Percentiles rank a stretch among this genome's conserved stretches.
Conservation (phyloP, 1,140 invertebrate species). For the Brachionus rotundiformis region DNA sequence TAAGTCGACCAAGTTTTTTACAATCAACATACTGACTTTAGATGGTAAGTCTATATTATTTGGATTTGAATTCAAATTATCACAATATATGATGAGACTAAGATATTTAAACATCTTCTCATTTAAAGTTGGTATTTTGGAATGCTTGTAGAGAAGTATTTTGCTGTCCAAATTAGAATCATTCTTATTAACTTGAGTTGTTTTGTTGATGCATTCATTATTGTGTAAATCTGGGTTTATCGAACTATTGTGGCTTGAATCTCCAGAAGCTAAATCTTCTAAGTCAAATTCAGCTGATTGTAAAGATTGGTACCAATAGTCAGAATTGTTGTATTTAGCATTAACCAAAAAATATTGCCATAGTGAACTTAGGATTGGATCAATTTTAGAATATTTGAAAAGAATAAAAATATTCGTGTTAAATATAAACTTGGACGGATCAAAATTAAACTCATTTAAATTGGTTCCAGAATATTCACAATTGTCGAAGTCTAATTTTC, state of each 20-base stretch:
- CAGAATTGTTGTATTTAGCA: background rate
- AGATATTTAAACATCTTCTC: constrained; percentile 35
- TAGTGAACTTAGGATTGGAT: constrained; percentile 2
- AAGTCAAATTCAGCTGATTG: background rate
- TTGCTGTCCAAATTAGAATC: background rate
- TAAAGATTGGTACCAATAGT: constrained; percentile 35
- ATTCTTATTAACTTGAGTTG: background rate
- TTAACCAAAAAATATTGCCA: constrained; percentile 41
- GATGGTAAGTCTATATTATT: constrained; percentile 16
- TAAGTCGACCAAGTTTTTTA: constrained; percentile 43
- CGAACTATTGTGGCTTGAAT: constrained; percentile 34
- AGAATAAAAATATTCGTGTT: constrained; percentile 8
- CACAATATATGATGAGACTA: constrained; percentile 5
- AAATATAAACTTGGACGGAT: background rate
- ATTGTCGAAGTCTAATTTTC: background rate
- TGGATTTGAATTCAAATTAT: constrained; percentile 7
- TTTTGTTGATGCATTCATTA: background rate
- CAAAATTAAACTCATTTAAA: background rate
- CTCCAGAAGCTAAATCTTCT: background rate
- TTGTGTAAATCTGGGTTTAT: background rate
- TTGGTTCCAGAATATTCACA: background rate
- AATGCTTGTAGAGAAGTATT: background rate
- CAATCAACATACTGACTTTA: background rate
- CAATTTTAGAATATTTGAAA: constrained; percentile 27
- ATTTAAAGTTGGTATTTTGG: constrained; percentile 14